phyloP scores from a whole-genome alignment of 2,797 vertebrate genomes.

The Ciconia nigra region DNA sequence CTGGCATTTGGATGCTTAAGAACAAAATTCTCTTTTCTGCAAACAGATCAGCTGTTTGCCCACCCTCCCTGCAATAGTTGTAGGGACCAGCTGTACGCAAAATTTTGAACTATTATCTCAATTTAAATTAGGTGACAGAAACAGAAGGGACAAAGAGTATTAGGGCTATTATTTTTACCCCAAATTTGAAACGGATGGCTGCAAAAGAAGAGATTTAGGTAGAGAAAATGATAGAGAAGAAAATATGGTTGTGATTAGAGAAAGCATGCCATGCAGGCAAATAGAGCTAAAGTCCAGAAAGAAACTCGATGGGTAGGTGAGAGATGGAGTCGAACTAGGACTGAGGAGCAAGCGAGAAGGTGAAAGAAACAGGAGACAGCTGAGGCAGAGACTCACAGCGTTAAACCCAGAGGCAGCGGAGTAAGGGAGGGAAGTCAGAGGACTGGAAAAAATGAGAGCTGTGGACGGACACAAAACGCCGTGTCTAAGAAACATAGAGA shows the following conservation, averaged over 20 bases:
- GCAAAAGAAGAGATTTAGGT: neutral
- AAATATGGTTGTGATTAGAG: neutral
- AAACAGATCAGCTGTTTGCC: neutral
- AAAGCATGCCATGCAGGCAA: neutral
- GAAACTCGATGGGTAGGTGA: neutral
- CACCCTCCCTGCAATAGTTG: neutral
- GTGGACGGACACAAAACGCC: neutral
- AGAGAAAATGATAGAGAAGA: neutral
- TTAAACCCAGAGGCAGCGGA: neutral
- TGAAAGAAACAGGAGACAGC: neutral
- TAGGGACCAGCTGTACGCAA: neutral
- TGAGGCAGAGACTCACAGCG: neutral
- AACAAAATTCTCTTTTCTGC: neutral
- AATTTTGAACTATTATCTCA: neutral
- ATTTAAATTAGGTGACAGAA: neutral
- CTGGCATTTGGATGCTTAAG: neutral
- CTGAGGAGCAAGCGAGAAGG: neutral
- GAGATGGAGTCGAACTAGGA: neutral
- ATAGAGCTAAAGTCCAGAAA: neutral
- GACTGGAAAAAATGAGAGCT: neutral
- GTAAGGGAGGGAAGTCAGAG: neutral
- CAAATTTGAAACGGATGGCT: neutral
- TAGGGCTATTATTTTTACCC: neutral
- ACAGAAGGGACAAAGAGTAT: neutral
- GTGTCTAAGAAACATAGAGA: neutral